Conservation (phyloP, 1,140 invertebrate species). For the Limonius californicus region DNA sequence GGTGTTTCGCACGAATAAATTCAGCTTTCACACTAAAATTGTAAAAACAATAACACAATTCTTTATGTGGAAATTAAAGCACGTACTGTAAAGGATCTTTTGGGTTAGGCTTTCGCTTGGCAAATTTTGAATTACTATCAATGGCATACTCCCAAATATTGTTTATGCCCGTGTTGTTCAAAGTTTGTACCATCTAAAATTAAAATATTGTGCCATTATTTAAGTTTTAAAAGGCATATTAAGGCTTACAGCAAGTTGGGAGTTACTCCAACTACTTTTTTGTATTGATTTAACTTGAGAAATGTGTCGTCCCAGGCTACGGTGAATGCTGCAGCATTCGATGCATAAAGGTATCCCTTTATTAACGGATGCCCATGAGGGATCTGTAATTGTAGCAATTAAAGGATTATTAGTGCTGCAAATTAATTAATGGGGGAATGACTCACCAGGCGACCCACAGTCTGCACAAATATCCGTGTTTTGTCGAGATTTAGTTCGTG, state of each 20-base stretch:
- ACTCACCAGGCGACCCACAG: constrained; percentile 72
- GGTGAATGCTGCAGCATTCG: constrained; percentile 95
- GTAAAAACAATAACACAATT: too few relatives aligned
- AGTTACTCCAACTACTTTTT: constrained; percentile 83
- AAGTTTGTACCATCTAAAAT: constrained; percentile 84
- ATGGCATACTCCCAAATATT: constrained; percentile 96
- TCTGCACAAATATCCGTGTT: constrained; percentile 76
- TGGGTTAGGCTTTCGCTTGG: constrained; percentile 78
- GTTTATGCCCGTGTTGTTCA: constrained; percentile 90
- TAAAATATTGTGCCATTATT: too few relatives aligned
- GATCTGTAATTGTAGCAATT: constrained; percentile 61
- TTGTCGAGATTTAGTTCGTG: constrained; percentile 70
- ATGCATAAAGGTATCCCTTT: constrained; percentile 92
- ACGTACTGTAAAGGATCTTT: constrained; percentile 87
- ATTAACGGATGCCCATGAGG: constrained; percentile 95
- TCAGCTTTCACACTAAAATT: constrained; percentile 72
- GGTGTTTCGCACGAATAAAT: constrained; percentile 93
- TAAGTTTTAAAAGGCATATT: too few relatives aligned
- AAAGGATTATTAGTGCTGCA: constrained; percentile 20
- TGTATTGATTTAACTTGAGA: constrained; percentile 92
- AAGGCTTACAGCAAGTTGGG: constrained; percentile 69
- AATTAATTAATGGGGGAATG: constrained; percentile 27
- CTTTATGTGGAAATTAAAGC: too few relatives aligned
- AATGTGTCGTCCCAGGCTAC: constrained; percentile 92
- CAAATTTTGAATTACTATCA: constrained; percentile 69